Conservation (phyloP, 2,113 vertebrate species). For the Pluvialis apricaria region DNA sequence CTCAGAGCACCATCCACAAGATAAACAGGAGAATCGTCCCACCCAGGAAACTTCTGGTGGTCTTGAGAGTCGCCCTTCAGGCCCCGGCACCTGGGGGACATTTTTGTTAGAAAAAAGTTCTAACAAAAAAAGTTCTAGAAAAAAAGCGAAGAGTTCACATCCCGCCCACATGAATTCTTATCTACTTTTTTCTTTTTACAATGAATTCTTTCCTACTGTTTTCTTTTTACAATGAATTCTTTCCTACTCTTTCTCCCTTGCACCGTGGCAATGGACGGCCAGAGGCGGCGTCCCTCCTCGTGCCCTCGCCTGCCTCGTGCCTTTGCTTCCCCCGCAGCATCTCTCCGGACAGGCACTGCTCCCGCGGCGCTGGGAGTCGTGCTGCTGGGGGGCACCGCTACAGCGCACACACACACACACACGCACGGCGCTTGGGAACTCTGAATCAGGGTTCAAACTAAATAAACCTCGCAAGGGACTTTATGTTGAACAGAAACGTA, state of each 20-base stretch:
- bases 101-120: not conserved
- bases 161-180: accelerated
- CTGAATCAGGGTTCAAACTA: not conserved
- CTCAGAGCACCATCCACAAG: not conserved
- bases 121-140: too few species aligned
- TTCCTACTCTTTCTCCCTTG: not conserved
- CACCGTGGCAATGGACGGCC: not conserved
- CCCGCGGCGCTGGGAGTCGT: not conserved
- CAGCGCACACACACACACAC: not conserved
- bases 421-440: not conserved
- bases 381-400: not conserved
- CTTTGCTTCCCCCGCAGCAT: not conserved
- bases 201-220: not conserved
- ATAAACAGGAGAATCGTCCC: not conserved
- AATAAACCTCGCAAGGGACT: not conserved
- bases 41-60: not conserved
- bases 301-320: not conserved
- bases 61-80: not conserved
- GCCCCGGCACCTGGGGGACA: accelerated
- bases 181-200: too few species aligned
- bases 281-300: not conserved
- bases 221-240: not conserved
- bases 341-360: not conserved
- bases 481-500: not conserved
- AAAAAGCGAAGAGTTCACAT: not conserved